Evolutionary conservation across 2,888 invertebrate species (phyloP), one percentile per base, ranked within the genome.

Genomic region (Patella depressa): DNA sequence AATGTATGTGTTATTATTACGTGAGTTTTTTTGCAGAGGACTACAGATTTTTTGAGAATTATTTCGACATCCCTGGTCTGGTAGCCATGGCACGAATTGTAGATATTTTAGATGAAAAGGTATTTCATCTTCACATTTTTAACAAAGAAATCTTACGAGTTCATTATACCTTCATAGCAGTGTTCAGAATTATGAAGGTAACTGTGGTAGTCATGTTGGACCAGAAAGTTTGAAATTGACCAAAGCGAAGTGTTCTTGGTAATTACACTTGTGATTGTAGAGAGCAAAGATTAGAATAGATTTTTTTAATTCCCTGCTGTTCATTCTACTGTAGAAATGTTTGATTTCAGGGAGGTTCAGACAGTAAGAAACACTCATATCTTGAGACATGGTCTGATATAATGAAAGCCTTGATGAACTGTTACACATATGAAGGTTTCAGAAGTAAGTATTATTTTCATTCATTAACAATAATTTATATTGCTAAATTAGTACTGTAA

Each of bases 61-160:
- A 94, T 87, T 96, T 95, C 88, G 96, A 96, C 89, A 94, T 94
- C 89, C 94, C 95, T 0, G 93, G 93, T 0, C 93, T 94, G 11
- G 88, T 95, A 53, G 92, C 94, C 4, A 95, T 94, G 91, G 95
- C 95, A 0, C 93, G 94, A 84, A 92, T 94, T 17, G 93, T 96
- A 24, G 95, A 96, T 87, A 90, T 93, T 0, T 84, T 94, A 2
- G 95, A 95, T 76, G 81, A 84, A 77, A 79, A 86, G 88, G 89
- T 89, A 80, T 29, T n/a, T 19, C 45, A 45, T 45, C 9, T 45
- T 45, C 9, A 45, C 45, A 7, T 45, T 45, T 45, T 45, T 45
- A 45, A 45, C 45, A 45, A 9, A 7, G 9, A 45, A 45, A 45
- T 45, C 7, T 45, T 9, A 45, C 1, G 1, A 4, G 9, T 45